These are phyloP conservation scores for Molossus molossus DNA, from an alignment of 2,797 vertebrate species.

Conservation along the genomic window DNA sequence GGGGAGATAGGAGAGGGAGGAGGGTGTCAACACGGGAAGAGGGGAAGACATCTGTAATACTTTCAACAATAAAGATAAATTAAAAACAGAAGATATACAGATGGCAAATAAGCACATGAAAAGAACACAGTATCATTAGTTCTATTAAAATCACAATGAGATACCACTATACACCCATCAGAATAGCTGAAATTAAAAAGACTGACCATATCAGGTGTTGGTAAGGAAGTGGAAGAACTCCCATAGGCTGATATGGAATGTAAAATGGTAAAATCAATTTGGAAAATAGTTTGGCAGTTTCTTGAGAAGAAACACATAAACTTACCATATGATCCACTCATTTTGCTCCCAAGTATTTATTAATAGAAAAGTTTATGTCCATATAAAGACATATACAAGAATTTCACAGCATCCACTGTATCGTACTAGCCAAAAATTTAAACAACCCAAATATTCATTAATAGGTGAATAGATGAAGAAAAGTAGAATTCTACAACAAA, in stretches of 20 bases:
- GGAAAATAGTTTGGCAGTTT: not conserved
- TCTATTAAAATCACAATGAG: not conserved
- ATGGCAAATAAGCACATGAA: not conserved
- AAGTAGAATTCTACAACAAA: not conserved
- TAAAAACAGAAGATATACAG: not conserved
- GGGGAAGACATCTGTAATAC: no score
- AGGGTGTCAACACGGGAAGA: no score
- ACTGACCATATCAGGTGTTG: not conserved
- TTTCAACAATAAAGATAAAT: no score
- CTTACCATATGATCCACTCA: not conserved
- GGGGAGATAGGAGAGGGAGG: no score
- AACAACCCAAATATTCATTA: not conserved
- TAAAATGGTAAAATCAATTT: not conserved
- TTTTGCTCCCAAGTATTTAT: not conserved
- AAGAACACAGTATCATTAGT: not conserved
- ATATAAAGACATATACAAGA: not conserved
- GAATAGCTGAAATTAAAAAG: not conserved
- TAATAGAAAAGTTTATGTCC: not conserved
- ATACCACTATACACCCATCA: not conserved
- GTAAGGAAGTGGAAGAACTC: not conserved
- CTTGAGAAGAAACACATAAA: constrained; percentile 34
- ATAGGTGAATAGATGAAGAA: not conserved
- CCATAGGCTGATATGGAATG: not conserved
- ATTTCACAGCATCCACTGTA: not conserved
- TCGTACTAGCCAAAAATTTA: not conserved